Percentiles rank a stretch among this genome's conserved stretches.
Conservation (phyloP, 2,797 vertebrate species). For the Rhynchotus rufescens region DNA sequence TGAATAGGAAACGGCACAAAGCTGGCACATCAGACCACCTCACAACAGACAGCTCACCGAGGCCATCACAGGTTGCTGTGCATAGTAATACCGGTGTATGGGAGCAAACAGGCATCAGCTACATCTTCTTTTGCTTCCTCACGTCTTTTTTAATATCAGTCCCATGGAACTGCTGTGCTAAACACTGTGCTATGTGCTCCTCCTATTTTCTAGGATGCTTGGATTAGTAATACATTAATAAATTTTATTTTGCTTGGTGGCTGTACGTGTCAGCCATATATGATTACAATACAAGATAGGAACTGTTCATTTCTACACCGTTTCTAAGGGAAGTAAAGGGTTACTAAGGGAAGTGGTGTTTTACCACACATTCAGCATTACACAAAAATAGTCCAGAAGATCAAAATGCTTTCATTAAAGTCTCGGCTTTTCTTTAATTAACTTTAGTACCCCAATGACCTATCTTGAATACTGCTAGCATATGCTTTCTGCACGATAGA, state of each 20-base stretch:
- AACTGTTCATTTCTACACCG: constrained; percentile 58
- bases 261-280: constrained; percentile 27
- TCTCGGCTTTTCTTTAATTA: not conserved
- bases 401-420: constrained; percentile 30
- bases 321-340: constrained; percentile 72
- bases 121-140: not conserved
- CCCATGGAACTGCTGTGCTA: not conserved
- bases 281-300: constrained; percentile 36
- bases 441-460: constrained; percentile 27
- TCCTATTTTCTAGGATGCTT: not conserved
- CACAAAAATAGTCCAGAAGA: constrained; percentile 58
- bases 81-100: not conserved
- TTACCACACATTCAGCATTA: constrained; percentile 55
- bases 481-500: not conserved
- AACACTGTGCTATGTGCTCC: not conserved
- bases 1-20: not conserved
- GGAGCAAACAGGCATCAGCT: not conserved
- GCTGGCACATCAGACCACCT: not conserved
- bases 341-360: constrained; percentile 68
- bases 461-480: constrained; percentile 34
- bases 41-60: not conserved
- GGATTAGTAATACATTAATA: fast-evolving
- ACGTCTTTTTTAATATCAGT: not conserved
- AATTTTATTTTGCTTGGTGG: constrained; percentile 30
- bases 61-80: constrained; percentile 12